Base-by-base conservation (phyloP, 2,113 vertebrate species). In the Hippoglossus stenolepis region DNA sequence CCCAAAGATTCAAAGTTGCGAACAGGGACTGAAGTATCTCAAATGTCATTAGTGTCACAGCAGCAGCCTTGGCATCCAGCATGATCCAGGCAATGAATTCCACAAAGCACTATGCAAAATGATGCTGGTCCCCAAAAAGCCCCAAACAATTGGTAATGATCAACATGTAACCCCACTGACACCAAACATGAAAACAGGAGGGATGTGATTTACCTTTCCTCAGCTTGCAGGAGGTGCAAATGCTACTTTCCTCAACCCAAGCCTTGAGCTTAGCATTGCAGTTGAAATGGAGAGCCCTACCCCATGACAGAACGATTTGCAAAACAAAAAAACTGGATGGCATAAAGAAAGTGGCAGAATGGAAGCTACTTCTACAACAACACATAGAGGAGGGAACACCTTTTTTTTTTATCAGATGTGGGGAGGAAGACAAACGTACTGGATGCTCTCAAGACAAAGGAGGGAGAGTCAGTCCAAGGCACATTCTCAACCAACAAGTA, bases 381-480 rank as follows among this genome's bases (percentile, higher is more conserved):
- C 91, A 93, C 89, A 90, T 69, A 87, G 20, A 85, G 80, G 84
- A 84, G 73, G 83, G 76, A 74, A 49, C 53, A 71, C 47, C 61
- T 69, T 65, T 51, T 59, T 31, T 23, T 23, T 23, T 23, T 80
- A 77, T 79, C 77, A 90, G 85, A 90, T 87, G 89, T 89, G 81
- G 85, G 82, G 84, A 82, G 87, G 85, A 77, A 90, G 90, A 94
- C 89, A 93, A 90, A 92, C 82, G 60, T 82, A 84, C 86, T 61
- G 77, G 92, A 93, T 93, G 92, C 90, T 92, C 86, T 92, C 91
- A 90, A 92, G 92, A 92, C 93, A 93, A 92, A 90, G 92, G 93
- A 93, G 92, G 90, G 91, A 90, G 93, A 93, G 89, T 94, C 92
- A 89, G 91, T 94, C 93, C 90, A 94, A 88, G 87, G 90, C 93